phyloP scores from a whole-genome alignment of 1,140 invertebrate species.

The Steinernema feltiae region DNA sequence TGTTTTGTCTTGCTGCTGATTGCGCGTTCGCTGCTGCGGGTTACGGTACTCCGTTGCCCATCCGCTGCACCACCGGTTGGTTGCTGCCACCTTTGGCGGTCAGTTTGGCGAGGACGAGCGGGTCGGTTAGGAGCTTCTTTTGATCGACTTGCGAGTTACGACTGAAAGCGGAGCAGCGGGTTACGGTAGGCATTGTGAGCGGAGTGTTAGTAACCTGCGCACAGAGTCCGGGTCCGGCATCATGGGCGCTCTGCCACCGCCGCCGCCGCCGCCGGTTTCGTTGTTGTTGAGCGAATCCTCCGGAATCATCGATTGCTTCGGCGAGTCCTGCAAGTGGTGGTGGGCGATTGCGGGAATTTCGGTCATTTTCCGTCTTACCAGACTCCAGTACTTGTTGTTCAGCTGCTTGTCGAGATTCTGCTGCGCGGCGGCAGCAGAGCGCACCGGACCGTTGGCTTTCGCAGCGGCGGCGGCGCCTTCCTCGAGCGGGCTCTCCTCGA shows the following conservation, averaged over 20 bases:
- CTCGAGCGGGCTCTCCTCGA: not conserved
- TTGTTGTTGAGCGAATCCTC: not conserved
- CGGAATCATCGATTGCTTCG: not conserved
- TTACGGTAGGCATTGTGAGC: not conserved
- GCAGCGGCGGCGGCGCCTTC: not conserved
- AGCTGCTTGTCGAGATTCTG: not conserved
- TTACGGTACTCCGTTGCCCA: not conserved
- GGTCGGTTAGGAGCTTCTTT: not conserved
- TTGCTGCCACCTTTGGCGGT: not conserved
- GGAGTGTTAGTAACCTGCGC: not conserved
- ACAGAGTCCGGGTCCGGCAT: conserved; percentile 11
- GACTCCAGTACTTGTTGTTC: not conserved
- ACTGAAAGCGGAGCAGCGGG: not conserved
- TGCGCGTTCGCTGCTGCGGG: too few relatives aligned
- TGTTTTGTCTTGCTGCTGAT: not conserved
- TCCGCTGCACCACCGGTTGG: not conserved
- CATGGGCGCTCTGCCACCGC: not conserved
- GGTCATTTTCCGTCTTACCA: not conserved
- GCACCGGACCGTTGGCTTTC: conserved; percentile 10
- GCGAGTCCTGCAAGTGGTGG: not conserved
- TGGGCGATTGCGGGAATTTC: not conserved
- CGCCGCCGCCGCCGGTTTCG: not conserved
- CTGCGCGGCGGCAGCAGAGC: not conserved
- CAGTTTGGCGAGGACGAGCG: not conserved
- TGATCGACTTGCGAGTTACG: not conserved